These are phyloP conservation scores for Eublepharis macularius DNA, from an alignment of 2,113 vertebrate species.

Conservation along the genomic window DNA sequence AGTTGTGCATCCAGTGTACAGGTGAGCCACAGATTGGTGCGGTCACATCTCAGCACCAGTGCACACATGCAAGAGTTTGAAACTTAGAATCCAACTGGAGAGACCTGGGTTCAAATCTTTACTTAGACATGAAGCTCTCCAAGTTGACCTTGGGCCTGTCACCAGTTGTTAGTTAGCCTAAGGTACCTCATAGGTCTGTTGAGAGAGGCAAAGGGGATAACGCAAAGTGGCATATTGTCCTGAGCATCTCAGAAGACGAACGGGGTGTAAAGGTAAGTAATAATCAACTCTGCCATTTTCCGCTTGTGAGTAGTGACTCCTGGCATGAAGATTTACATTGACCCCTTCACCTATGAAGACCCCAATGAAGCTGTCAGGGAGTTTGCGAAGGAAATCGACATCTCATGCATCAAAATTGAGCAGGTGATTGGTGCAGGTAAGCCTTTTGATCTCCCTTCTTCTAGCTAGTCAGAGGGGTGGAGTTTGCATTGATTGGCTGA, in stretches of 20 bases:
- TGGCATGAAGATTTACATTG: constrained; percentile 98
- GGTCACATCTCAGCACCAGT: neutral
- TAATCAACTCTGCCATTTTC: constrained; percentile 36
- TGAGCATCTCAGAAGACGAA: no score
- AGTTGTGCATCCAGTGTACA: neutral
- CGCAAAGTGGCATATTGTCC: neutral
- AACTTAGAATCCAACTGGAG: neutral
- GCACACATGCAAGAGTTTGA: neutral
- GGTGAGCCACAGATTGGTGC: neutral
- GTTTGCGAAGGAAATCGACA: constrained; percentile 96
- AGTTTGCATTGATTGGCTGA: neutral
- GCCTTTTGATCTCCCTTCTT: constrained; percentile 11
- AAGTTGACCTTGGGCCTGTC: neutral
- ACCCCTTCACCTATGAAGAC: constrained; percentile 98
- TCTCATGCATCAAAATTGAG: constrained; percentile 95
- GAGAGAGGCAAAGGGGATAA: neutral
- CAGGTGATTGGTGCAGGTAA: constrained; percentile 97
- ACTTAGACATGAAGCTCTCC: no score
- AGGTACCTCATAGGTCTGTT: neutral
- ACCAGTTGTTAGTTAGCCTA: neutral
- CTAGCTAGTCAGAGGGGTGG: neutral
- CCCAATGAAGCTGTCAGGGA: constrained; percentile 95
- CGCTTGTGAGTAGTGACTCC: constrained; percentile 84
- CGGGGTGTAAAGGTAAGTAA: neutral
- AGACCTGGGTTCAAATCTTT: neutral